These are phyloP conservation scores for Hippoglossus stenolepis DNA, from an alignment of 2,113 vertebrate species.

Conservation along the genomic window DNA sequence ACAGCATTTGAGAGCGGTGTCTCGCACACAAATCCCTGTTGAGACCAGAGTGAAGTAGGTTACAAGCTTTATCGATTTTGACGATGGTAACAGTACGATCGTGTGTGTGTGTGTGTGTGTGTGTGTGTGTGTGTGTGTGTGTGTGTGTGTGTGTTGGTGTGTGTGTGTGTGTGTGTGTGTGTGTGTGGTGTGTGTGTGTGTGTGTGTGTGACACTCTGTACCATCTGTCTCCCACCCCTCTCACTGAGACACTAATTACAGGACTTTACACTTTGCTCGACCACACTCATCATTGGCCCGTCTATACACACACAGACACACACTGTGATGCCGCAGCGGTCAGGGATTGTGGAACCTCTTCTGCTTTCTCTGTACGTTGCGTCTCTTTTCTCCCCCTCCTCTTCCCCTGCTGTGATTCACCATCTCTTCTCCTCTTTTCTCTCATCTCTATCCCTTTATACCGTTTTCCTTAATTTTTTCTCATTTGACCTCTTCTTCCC, in stretches of 20 bases:
- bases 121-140: slow-evolving; percentile 19
- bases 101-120: slow-evolving; percentile 25
- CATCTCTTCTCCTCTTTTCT: background rate
- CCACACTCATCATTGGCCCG: slow-evolving; percentile 63
- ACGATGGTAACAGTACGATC: slow-evolving; percentile 53
- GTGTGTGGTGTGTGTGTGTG: background rate
- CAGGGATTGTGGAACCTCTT: slow-evolving; percentile 42
- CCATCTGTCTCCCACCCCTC: slow-evolving; percentile 78
- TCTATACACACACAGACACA: slow-evolving; percentile 25
- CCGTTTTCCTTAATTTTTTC: background rate
- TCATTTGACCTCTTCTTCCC: slow-evolving; percentile 19
- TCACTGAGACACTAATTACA: slow-evolving; percentile 80
- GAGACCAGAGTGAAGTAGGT: slow-evolving; percentile 73
- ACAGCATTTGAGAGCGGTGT: slow-evolving; percentile 8
- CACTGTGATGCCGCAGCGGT: slow-evolving; percentile 6
- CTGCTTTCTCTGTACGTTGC: slow-evolving; percentile 16
- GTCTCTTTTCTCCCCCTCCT: background rate
- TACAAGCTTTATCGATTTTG: slow-evolving; percentile 78
- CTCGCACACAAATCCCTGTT: slow-evolving; percentile 65
- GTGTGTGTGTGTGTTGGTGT: slow-evolving; percentile 26
- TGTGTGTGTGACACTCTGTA: slow-evolving; percentile 43
- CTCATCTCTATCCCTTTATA: background rate
- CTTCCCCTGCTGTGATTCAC: background rate
- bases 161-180: slow-evolving; percentile 35
- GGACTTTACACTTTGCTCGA: slow-evolving; percentile 77